Base-by-base conservation (phyloP, 2,113 vertebrate species). In the Brachionichthys hirsutus region DNA sequence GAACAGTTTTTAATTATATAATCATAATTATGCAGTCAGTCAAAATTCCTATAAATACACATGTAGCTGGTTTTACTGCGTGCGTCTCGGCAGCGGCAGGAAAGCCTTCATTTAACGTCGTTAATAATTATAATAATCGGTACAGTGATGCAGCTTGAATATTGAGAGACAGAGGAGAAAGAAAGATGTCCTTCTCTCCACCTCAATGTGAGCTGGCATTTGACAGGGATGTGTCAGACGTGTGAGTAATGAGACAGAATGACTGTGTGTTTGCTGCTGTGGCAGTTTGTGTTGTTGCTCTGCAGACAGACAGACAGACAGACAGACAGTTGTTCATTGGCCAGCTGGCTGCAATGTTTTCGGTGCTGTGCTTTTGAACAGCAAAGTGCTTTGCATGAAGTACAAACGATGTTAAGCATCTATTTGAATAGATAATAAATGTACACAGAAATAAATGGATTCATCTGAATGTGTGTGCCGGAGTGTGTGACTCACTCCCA, bases 401-500 rank as follows among this genome's bases (percentile, higher is more conserved):
- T 30, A 30, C 8, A 30, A 30, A 30, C 24, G 8, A 8, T 30
- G 8, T 30, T n/a, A 8, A 30, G 24, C 5, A 30, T 30, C 8
- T 30, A 30, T 30, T 30, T 4, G 8, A 30, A 30, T 30, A 30
- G 24, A 30, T 30, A 30, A 30, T 30, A 30, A 30, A 4, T 30
- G 24, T 30, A 30, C 24, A 30, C 4, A 3, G 24, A 30, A 30
- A 30, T 30, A 30, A 30, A 30, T 30, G 24, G 24, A 30, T 48
- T 60, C 54, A 65, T 35, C 54, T 47, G 56, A 10, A 48, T 46
- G 41, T 60, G 19, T 22, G 30, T 38, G 52, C 61, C 64, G 17
- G 57, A 67, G 73, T 67, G 53, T 52, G 73, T 88, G 88, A 89
- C 79, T 90, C 85, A 88, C 62, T 87, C 75, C 82, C 85, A 90